Evolutionary conservation across 2,113 vertebrate genomes (phyloP).

Genomic region (Cavia porcellus): DNA sequence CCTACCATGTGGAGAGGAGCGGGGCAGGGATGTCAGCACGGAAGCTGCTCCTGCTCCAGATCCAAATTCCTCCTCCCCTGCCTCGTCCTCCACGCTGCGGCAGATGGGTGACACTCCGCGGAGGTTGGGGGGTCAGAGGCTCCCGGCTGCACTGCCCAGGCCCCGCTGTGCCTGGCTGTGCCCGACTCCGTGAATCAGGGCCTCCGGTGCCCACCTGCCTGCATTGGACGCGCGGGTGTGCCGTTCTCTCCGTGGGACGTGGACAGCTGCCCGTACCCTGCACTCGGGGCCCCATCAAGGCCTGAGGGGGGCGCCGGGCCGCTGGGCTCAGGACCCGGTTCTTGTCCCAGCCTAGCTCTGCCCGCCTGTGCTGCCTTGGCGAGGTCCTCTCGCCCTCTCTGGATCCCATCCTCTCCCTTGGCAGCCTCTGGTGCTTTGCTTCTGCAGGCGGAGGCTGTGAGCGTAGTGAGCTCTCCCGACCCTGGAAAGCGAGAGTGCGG

Average conservation of each 20-base stretch:
- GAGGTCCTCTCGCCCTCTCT: neutral
- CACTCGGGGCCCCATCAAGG: neutral
- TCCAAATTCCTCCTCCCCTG: neutral
- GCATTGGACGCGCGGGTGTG: too few relatives aligned
- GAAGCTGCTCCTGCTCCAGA: neutral
- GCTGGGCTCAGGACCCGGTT: neutral
- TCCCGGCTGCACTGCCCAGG: neutral
- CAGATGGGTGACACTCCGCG: neutral
- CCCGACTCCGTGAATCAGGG: neutral
- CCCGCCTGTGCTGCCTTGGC: neutral
- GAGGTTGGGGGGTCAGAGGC: neutral
- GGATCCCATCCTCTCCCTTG: neutral
- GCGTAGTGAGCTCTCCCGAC: neutral
- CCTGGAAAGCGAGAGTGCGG: neutral
- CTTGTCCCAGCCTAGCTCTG: rapidly evolving
- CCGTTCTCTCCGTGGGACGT: rapidly evolving
- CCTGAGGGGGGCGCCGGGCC: neutral
- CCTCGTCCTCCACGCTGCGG: neutral
- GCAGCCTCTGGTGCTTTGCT: rapidly evolving
- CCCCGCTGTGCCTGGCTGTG: too few relatives aligned
- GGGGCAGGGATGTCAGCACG: neutral
- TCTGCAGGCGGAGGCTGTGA: neutral
- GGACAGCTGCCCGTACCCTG: neutral
- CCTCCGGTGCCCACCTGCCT: rapidly evolving
- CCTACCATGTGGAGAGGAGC: neutral